A percentile compares a stretch with the other conserved stretches of the same genome.
These are phyloP conservation scores for Drosophila demipolita DNA, from an alignment of 2,888 invertebrate species.

Conservation along the genomic window DNA sequence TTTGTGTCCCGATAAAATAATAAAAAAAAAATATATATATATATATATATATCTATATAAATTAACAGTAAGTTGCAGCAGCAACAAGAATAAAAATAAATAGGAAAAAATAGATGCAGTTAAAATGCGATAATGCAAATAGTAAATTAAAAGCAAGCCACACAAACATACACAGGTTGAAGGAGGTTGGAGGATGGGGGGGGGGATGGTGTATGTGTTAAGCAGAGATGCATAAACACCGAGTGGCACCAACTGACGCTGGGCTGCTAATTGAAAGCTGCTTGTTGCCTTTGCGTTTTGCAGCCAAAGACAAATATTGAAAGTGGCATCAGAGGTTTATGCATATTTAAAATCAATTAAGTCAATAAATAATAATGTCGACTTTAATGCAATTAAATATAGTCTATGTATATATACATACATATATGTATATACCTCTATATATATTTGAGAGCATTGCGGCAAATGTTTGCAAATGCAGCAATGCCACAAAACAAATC, in stretches of 20 bases:
- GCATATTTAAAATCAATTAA: slow-evolving; percentile 85
- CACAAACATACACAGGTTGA: background rate
- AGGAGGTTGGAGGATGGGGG: background rate
- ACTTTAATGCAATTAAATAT: slow-evolving; percentile 80
- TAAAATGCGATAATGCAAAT: slow-evolving; percentile 71
- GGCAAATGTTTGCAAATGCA: slow-evolving; percentile 45
- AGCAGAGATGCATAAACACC: background rate
- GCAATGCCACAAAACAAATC: slow-evolving; percentile 15
- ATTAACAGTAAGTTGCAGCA: background rate
- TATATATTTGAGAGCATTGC: slow-evolving; percentile 7
- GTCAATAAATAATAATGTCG: slow-evolving; percentile 80
- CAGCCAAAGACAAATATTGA: slow-evolving; percentile 78
- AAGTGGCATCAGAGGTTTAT: slow-evolving; percentile 71
- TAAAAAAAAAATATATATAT: slow-evolving; percentile 51
- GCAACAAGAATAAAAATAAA: slow-evolving; percentile 5
- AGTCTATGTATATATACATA: slow-evolving; percentile 38
- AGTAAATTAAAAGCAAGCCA: slow-evolving; percentile 68
- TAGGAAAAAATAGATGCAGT: slow-evolving; percentile 12
- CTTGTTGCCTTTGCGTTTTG: slow-evolving; percentile 75
- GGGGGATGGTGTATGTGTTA: background rate
- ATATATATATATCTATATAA: background rate
- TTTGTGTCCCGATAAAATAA: slow-evolving; percentile 1
- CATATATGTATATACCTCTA: background rate
- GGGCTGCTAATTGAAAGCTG: slow-evolving; percentile 71
- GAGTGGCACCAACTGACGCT: slow-evolving; percentile 9